phyloP scores from a whole-genome alignment of 1,140 invertebrate species.

The Leguminivora glycinivorella region DNA sequence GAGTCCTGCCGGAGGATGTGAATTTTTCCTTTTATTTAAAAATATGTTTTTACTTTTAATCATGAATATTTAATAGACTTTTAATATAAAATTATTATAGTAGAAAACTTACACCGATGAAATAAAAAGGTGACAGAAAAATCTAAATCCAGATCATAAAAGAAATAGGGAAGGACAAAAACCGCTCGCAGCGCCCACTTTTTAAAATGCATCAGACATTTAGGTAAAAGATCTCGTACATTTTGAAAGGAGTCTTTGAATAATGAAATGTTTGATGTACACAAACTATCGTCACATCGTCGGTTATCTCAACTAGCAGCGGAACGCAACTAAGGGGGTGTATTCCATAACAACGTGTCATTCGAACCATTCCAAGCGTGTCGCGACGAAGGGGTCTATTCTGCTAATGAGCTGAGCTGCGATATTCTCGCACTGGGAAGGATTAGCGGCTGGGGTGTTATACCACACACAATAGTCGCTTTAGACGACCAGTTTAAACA shows the following conservation, averaged over 20 bases:
- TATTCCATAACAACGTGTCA: conserved; percentile 1
- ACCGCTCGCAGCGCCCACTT: too few relatives aligned
- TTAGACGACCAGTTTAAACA: neutral
- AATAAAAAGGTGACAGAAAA: too few relatives aligned
- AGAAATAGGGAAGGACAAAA: too few relatives aligned
- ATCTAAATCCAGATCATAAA: too few relatives aligned
- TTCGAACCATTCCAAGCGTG: conserved; percentile 1
- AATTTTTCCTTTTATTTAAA: too few relatives aligned
- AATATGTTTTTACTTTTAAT: too few relatives aligned
- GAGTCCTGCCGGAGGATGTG: too few relatives aligned
- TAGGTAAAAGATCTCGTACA: too few relatives aligned
- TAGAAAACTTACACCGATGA: too few relatives aligned
- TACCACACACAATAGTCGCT: neutral
- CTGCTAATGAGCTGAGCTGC: conserved; percentile 21
- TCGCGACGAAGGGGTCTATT: conserved; percentile 11
- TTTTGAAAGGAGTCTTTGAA: neutral
- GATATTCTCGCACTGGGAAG: conserved; percentile 11
- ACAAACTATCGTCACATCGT: neutral
- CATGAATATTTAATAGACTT: too few relatives aligned
- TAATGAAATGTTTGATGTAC: neutral
- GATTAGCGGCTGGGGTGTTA: neutral
- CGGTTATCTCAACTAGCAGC: conserved; percentile 1
- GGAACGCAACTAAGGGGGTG: neutral
- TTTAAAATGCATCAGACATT: too few relatives aligned
- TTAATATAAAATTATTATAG: too few relatives aligned